These are phyloP conservation scores for Hemaris fuciformis DNA, from an alignment of 2,888 invertebrate species.

Conservation along the genomic window DNA sequence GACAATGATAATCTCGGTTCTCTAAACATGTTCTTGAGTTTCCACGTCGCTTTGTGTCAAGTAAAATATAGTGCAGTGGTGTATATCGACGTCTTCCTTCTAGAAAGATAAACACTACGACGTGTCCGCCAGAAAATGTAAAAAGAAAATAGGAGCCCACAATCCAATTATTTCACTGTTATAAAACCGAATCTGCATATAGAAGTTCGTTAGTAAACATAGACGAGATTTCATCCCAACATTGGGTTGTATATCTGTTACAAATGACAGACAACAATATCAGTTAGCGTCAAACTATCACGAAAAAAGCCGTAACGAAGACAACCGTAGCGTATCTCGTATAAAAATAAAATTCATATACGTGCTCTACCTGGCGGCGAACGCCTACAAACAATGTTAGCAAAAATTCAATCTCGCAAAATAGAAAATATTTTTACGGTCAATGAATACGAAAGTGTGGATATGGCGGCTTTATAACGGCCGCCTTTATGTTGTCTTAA, in stretches of 20 bases:
- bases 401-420: slow-evolving; percentile 67
- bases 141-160: neutral
- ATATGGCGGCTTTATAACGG: slow-evolving; percentile 39
- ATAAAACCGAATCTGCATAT: neutral
- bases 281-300: slow-evolving; percentile 35
- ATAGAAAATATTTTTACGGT: slow-evolving; percentile 78
- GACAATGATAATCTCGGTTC: no score
- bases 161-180: neutral
- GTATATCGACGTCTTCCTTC: no score
- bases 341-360: slow-evolving; percentile 59
- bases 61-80: no score
- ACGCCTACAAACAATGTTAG: slow-evolving; percentile 26
- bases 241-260: neutral
- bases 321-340: slow-evolving; percentile 40
- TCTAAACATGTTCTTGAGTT: no score
- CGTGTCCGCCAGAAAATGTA: no score
- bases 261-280: slow-evolving; percentile 31
- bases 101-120: no score
- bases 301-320: slow-evolving; percentile 32
- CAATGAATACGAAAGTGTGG: slow-evolving; percentile 76
- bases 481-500: slow-evolving; percentile 49
- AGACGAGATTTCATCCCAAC: neutral
- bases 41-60: no score
- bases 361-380: slow-evolving; percentile 50
- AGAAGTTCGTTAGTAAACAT: neutral